phyloP scores from a whole-genome alignment of 2,797 vertebrate genomes.

The Trichosurus vulpecula region DNA sequence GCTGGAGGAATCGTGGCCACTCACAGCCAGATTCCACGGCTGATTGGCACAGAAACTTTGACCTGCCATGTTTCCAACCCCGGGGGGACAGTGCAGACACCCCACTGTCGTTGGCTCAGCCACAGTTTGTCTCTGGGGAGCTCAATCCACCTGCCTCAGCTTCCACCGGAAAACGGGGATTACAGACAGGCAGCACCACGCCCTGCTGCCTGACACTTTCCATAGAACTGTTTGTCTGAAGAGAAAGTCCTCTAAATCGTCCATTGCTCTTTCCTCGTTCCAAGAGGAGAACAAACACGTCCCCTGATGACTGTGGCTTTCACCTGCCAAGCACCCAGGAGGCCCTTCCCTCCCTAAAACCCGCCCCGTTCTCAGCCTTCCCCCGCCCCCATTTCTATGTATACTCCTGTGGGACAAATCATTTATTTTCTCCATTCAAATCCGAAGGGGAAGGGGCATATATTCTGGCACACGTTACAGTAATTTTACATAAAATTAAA shows the following conservation, averaged over 20 bases:
- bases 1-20: too few relatives aligned
- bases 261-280: not conserved
- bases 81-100: too few relatives aligned
- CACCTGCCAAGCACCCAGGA: rapidly evolving
- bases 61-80: not conserved
- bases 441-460: not conserved
- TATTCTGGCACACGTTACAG: not conserved
- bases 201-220: not conserved
- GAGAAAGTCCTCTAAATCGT: not conserved
- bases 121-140: not conserved
- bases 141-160: not conserved
- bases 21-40: not conserved
- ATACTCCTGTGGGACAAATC: not conserved
- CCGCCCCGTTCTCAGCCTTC: not conserved
- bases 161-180: not conserved
- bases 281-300: not conserved
- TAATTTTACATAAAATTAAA: not conserved
- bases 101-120: not conserved
- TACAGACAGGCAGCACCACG: not conserved
- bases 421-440: not conserved
- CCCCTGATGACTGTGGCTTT: not conserved
- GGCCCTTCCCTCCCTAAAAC: not conserved
- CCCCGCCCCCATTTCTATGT: not conserved
- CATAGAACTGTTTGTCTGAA: not conserved
- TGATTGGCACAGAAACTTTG: not conserved